Percentiles rank a stretch among this genome's conserved stretches.
Conservation (phyloP, 2,888 invertebrate species). For the Drosophila gaucha region DNA sequence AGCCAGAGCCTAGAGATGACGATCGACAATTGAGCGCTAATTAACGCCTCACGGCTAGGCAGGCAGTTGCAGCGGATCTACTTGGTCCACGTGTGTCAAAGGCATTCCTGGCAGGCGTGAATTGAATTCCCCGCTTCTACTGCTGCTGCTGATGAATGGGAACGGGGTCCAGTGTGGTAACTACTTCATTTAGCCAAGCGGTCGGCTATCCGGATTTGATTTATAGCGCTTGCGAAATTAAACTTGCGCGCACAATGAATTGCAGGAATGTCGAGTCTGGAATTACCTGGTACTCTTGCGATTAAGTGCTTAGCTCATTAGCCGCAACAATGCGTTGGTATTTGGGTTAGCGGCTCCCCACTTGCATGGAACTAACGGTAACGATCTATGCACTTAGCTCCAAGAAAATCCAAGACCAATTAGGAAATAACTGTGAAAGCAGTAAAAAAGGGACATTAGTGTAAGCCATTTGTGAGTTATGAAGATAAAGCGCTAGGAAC, state of each 20-base stretch:
- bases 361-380: conserved; percentile 35
- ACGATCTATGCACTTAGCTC: conserved; percentile 31
- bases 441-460: conserved; percentile 3
- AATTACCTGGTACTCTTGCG: conserved; percentile 21
- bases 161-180: conserved; percentile 30
- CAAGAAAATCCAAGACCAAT: conserved; percentile 28
- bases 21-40: conserved; percentile 78
- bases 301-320: conserved; percentile 66
- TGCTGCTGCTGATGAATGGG: conserved; percentile 41
- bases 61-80: background rate
- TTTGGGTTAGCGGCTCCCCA: conserved; percentile 59
- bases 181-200: conserved; percentile 48
- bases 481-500: background rate
- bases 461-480: no score
- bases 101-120: conserved; percentile 72
- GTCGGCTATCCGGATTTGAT: conserved; percentile 50
- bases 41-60: conserved; percentile 57
- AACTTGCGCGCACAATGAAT: conserved; percentile 64
- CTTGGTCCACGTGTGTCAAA: conserved; percentile 47
- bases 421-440: conserved; percentile 6
- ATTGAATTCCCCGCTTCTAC: conserved; percentile 62
- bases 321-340: conserved; percentile 67
- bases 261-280: conserved; percentile 60
- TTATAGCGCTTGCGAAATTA: conserved; percentile 59
- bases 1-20: conserved; percentile 38